Evolutionary conservation across 2,888 invertebrate species (phyloP), one percentile per base, ranked within the genome.

Genomic region (Lepidonotus clava): DNA sequence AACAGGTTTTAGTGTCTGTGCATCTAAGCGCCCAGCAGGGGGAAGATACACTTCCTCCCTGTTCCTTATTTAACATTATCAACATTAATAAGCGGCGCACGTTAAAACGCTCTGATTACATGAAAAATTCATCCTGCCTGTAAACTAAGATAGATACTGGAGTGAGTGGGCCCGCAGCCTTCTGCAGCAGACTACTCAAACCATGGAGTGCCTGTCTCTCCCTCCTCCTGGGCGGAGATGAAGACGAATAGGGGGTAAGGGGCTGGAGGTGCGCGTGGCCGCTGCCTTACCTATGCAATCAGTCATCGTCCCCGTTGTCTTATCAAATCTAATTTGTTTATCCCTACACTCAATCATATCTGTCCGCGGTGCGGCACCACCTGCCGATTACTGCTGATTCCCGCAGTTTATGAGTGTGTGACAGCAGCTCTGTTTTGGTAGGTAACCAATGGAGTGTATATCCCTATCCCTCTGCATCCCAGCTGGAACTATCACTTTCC

Each of bases 21-120:
- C n/a, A n/a, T n/a, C n/a, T n/a, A n/a, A n/a, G n/a, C n/a, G n/a
- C n/a, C n/a, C n/a, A n/a, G n/a, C n/a, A n/a, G n/a, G n/a, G n/a
- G n/a, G n/a, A n/a, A n/a, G n/a, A n/a, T n/a, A n/a, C n/a, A n/a
- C n/a, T n/a, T n/a, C n/a, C n/a, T n/a, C 24, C 61, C 24, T 28
- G 11, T 61, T 61, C 28, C 28, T 28, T 61, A 61, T 61, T 61
- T 61, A 28, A 24, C 11, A 24, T 8, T 53, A 61, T 61, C 61
- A 61, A 28, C 61, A 61, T 28, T 61, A 28, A 61, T 61, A 61
- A 24, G 24, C 61, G 1, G 2, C n/a, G 61, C 5, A 61, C 28
- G 61, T 61, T 61, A 61, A 61, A 61, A 61, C 61, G 28, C 61
- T 61, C n/a, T 61, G 61, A 61, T 61, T 61, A 61, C 61, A 61